Percentiles rank a stretch among this genome's conserved stretches.
These are phyloP conservation scores for Dendroctonus valens DNA, from an alignment of 1,140 invertebrate species.

Conservation along the genomic window DNA sequence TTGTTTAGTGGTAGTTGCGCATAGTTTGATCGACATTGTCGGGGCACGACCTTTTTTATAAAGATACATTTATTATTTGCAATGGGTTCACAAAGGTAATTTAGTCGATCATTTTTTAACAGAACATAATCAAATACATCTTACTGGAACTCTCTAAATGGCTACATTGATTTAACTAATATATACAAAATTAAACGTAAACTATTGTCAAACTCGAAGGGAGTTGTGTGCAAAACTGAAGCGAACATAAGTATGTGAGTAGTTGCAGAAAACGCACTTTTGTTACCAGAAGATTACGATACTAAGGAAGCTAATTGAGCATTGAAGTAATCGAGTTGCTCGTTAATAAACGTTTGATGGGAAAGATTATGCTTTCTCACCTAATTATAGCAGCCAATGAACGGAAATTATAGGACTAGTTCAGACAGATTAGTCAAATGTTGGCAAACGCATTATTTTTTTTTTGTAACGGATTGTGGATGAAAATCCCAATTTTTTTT, in stretches of 20 bases:
- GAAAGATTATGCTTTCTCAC: too few relatives aligned
- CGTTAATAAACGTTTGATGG: too few relatives aligned
- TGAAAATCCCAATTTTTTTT: too few relatives aligned
- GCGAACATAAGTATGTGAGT: background rate
- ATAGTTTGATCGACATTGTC: background rate
- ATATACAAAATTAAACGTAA: conserved; percentile 32
- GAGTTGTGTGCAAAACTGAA: conserved; percentile 5
- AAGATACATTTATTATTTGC: conserved; percentile 38
- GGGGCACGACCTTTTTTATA: conserved; percentile 16
- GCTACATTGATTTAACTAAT: conserved; percentile 35
- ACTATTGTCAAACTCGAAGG: conserved; percentile 31
- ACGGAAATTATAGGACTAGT: too few relatives aligned
- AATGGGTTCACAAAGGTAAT: conserved; percentile 33
- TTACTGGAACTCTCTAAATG: conserved; percentile 19
- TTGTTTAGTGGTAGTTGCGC: conserved; percentile 12
- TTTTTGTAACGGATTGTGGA: too few relatives aligned
- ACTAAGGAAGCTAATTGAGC: too few relatives aligned
- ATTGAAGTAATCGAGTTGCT: too few relatives aligned
- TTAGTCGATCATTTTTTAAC: conserved; percentile 20
- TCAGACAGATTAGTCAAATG: too few relatives aligned
- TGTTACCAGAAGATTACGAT: too few relatives aligned
- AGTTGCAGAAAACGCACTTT: too few relatives aligned
- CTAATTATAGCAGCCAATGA: too few relatives aligned
- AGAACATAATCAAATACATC: conserved; percentile 30
- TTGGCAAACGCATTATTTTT: too few relatives aligned